These are phyloP conservation scores for Hyla sarda DNA, from an alignment of 2,113 vertebrate genomes.

Conservation along the genomic window DNA sequence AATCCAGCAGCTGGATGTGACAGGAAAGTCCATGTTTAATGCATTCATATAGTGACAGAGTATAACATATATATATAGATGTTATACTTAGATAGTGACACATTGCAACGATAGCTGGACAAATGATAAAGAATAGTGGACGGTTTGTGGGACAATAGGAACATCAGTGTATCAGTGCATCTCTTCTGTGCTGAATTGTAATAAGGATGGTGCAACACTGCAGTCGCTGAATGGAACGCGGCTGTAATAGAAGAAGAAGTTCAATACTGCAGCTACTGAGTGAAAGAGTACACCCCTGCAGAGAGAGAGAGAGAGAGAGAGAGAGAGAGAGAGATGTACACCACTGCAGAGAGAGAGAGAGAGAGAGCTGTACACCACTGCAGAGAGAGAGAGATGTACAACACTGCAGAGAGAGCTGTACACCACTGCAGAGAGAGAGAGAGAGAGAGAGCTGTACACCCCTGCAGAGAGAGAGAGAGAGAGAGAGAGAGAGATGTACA, in stretches of 20 bases:
- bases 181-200: not conserved
- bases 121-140: not conserved
- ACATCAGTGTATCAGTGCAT: not conserved
- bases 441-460: too few relatives aligned
- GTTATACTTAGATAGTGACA: not conserved
- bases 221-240: not conserved
- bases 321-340: too few relatives aligned
- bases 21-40: not conserved
- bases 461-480: too few relatives aligned
- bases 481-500: too few relatives aligned
- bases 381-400: too few relatives aligned
- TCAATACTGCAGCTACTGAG: constrained; percentile 1
- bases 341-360: not conserved
- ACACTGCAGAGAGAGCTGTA: too few relatives aligned
- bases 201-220: not conserved
- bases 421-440: too few relatives aligned
- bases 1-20: not conserved
- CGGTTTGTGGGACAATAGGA: not conserved
- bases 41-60: not conserved
- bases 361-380: not conserved
- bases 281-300: not conserved
- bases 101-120: not conserved
- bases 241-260: not conserved
- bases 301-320: too few relatives aligned
- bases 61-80: not conserved